Base-by-base conservation (phyloP, 1,140 invertebrate species). In the Cherax quadricarinatus region DNA sequence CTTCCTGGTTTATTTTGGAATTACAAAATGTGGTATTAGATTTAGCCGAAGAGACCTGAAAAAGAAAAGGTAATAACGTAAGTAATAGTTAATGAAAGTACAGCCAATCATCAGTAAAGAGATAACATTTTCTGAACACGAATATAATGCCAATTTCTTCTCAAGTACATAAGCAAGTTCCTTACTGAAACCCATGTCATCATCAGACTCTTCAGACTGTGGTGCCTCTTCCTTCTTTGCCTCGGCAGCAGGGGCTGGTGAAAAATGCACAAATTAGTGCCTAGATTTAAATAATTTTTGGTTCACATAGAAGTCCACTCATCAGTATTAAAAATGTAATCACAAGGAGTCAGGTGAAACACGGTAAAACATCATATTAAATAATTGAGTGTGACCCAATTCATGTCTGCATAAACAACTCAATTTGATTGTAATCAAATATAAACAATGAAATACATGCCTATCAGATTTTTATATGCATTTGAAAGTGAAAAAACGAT, bases 241-340 rank as follows among this genome's bases (percentile, higher is more conserved):
- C 48, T 91, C 92, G 51, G 87, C 88, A 53, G 89, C 94, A 93
- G 96, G 97, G 70, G 96, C 96, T 80, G 96, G 96, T 82, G 97
- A 96, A 79, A 97, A 60, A 7, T 49, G 30, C 62, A 41, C 24
- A 6, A 49, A 7, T 75, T 75, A 75, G 24, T 57, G 21, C 9
- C 70, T 21, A 30, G 18, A 75, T 9, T 0, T 30, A 30, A 75
- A 9, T 5, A 30, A 10, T 18, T 21, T 66, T 3, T 66, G 14
- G 4, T 18, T 30, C 0, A 10, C 0, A 12, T 57, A 57, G 21
- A 60, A 57, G 53, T 57, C 9, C 4, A 16, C n/a, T 6, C n/a
- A 83, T 83, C 81, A 83, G 49, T 83, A 57, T 7, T 12, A 51
- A n/a, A 88, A n/a, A 24, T 88, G 86, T 88, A 88, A 88, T 88